Base-by-base conservation (phyloP, 2,888 invertebrate species). In the Dione juno region DNA sequence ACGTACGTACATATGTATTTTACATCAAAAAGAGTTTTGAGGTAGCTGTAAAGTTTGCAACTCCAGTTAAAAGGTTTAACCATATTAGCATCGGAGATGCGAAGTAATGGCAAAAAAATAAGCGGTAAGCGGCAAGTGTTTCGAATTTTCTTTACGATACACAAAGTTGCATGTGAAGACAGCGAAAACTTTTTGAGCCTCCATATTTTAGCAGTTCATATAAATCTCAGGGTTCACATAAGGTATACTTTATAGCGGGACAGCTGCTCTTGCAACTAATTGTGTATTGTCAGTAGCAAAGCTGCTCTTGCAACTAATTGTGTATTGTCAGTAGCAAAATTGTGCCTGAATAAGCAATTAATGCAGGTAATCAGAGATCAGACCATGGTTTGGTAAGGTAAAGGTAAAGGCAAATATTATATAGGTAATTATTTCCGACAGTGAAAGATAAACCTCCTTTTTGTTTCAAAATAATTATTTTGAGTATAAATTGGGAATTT, bases 1-100 rank as follows among this genome's bases (percentile, higher is more conserved):
- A 19, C 57, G 11, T 0, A 53, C 45, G 35, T 53, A n/a, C 37
- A 43, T 69, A 66, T 67, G 50, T 52, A 80, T 78, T 78, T 28
- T 28, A 28, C 81, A 81, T 82, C 80, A 82, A 85, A 71, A 21
- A 64, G 58, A 63, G 63, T 64, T 71, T 64, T 40, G 50, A 71
- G 63, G 41, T 40, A 41, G 63, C 57, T 50, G 41, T 63, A 63
- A 70, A 70, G 67, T 70, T 70, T 16, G 57, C 61, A 67, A 70
- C 53, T 65, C 50, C 58, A 83, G 85, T 84, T 77, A 78, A 81
- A 77, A 76, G 68, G 74, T 78, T 84, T 81, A 84, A 84, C 87
- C 82, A 80, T 82, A 89, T 90, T 89, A 89, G 83, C 87, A 90
- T 90, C 84, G 79, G 82, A 77, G 77, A 86, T 87, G 77, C 81